Base-by-base conservation (phyloP, 2,888 invertebrate species). In the Tenthredo notha region DNA sequence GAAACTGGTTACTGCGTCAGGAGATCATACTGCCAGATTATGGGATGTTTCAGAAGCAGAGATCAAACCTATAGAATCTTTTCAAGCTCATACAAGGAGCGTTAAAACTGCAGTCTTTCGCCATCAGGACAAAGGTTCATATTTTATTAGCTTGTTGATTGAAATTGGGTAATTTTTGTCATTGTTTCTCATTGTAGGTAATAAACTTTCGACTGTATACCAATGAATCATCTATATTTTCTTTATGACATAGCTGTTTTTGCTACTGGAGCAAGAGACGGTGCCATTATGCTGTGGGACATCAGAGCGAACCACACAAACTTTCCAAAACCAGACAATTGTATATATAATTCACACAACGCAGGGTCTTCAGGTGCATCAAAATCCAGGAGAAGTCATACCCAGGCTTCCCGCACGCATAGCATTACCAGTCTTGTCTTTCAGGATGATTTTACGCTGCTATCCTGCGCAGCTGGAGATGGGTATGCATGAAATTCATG, bases 261-360 rank as follows among this genome's bases (percentile, higher is more conserved):
- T 94, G 98, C 98, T 0, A 97, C 98, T 0, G 98, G 98, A 25
- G 97, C 97, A 0, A 94, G 98, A 50, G 98, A 98, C 94, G 98
- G 98, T 0, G 96, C 96, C 88, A 96, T 98, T 25, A 95, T 97
- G 89, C 92, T 98, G 25, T 98, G 98, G 98, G 98, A 98, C 92
- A 95, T 95, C 0, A 94, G 97, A 87, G 95, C 95, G 33, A 94
- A 93, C 85, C 93, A 94, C 15, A 94, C 91, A 85, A 90, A 93
- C 40, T 93, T 94, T 0, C 94, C 95, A 29, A 95, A 94, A 83
- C 96, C 97, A 0, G 97, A 98, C 92, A 96, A 96, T 92, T 95
- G 95, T 84, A 97, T 98, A 65, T 93, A 93, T 86, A 95, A 95
- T 92, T 96, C 96, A 54, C 97, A 97, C 92, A 94, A 94, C 65